Evolutionary conservation across 2,113 vertebrate species (phyloP), one percentile per base, ranked within the genome.

Genomic region (Alligator mississippiensis): DNA sequence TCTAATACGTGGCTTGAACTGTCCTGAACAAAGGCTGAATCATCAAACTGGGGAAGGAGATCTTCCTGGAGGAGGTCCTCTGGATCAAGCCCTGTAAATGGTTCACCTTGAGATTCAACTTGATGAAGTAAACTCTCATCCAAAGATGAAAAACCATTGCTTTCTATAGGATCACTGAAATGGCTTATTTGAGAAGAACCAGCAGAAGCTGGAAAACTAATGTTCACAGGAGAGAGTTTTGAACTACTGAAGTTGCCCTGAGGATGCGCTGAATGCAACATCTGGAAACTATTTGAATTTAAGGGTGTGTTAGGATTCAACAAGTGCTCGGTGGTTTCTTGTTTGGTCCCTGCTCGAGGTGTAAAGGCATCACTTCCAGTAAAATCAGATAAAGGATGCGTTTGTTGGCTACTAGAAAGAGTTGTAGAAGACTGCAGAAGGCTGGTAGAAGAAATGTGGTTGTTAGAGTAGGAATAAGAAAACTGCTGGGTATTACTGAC

Each of bases 41-140:
- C 99, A 85, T 99, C 99, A 2, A 99, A 98, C 85, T 99, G 99
- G 7, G 99, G 99, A 88, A 99, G 97, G 9, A 99, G 98, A 82
- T 98, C 98, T 93, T 99, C 99, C 80, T 98, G 99, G 91, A 99
- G 98, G 72, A 99, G 98, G 94, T 99, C 98, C 63, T 99, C 98
- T 0, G 99, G 98, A 82, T 98, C 99, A 89, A 99, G 98, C 85
- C 97, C 98, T 63, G 98, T 98, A 95, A 99, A 98, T 9, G 98
- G 98, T 94, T 98, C 98, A 72, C 93, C 97, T 18, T 99, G 99
- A 94, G 98, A 97, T 24, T 98, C 98, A 4, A 99, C 98, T 92
- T 98, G 98, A 95, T 98, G 98, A 97, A 99, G 97, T 89, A 99
- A 97, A 90, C 97, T 98, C 55, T 99, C 99, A 95, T 98, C 98